Base-by-base conservation (phyloP, 2,797 vertebrate species). In the Phataginus tetradactyla region DNA sequence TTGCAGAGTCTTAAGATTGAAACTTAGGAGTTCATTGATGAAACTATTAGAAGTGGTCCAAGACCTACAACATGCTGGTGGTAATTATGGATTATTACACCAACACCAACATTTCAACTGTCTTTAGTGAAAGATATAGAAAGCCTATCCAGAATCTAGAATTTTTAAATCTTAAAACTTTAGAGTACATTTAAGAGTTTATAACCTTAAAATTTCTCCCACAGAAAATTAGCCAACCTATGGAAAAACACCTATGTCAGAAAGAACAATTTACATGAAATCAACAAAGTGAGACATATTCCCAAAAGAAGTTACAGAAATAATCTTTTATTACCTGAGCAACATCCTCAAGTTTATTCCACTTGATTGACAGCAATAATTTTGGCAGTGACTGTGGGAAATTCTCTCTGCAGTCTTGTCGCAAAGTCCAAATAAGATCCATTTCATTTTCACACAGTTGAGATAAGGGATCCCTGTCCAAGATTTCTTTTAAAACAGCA, bases 271-370 rank as follows among this genome's bases (percentile, higher is more conserved):
- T 68, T 75, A 85, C 4, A 74, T 75, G 63, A 93, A 96, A 71
- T 39, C 8, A 71, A 78, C 49, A 57, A 89, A 85, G 25, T 66
- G 93, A 63, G 32, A 55, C 37, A 59, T 6, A 64, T 0, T 12
- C 7, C 66, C 14, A 81, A 53, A 37, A 64, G 8, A 17, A 80
- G 6, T 42, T 69, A 97, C 1, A 87, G 85, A 93, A 93, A 72
- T 77, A 9, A 91, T 61, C 10, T 88, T 85, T 15, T 83, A 86
- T 97, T 98, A 99, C 99, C 99, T 99, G 99, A 94, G 99, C 99
- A 98, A 99, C 99, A 75, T 99, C 99, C 98, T 99, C 99, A 85
- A 99, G 99, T 98, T 99, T 99, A 98, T 99, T 99, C 99, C 99
- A 99, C 97, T 99, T 99, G 87, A 99, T 99, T 0, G 99, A 99